These are phyloP conservation scores for Drosophila nr. medialis DNA, from an alignment of 2,888 invertebrate genomes.

Conservation along the genomic window DNA sequence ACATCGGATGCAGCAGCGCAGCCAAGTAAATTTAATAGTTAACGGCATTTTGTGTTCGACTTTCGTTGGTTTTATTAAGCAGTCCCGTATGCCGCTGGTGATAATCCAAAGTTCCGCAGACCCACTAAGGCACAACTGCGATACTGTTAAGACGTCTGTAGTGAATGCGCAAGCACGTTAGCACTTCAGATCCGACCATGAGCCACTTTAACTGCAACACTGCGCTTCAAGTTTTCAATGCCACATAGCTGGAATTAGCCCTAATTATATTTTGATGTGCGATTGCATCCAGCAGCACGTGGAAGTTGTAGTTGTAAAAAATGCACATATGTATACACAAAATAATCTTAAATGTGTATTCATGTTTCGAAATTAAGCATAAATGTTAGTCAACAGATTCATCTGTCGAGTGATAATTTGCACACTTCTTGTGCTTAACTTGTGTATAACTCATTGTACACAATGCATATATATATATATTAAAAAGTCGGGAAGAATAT, in stretches of 20 bases:
- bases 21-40: conserved; percentile 57
- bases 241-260: conserved; percentile 62
- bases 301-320: not conserved
- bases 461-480: not conserved
- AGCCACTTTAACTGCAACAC: conserved; percentile 19
- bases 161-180: conserved; percentile 4
- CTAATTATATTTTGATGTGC: conserved; percentile 59
- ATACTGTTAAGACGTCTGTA: conserved; percentile 8
- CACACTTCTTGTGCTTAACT: not conserved
- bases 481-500: conserved; percentile 4
- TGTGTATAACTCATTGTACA: not conserved
- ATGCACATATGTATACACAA: not conserved
- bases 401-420: no score
- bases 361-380: not conserved
- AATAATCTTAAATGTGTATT: not conserved
- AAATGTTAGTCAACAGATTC: not conserved
- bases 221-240: conserved; percentile 29
- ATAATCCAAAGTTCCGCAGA: conserved; percentile 24
- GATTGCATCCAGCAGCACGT: conserved; percentile 18
- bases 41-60: conserved; percentile 34
- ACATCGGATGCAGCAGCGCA: conserved; percentile 35
- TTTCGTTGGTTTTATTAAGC: conserved; percentile 46
- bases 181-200: conserved; percentile 4
- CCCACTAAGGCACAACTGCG: conserved; percentile 21
- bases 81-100: conserved; percentile 15